Conservation (phyloP, 1,140 invertebrate species). For the Anastatus disparis region DNA sequence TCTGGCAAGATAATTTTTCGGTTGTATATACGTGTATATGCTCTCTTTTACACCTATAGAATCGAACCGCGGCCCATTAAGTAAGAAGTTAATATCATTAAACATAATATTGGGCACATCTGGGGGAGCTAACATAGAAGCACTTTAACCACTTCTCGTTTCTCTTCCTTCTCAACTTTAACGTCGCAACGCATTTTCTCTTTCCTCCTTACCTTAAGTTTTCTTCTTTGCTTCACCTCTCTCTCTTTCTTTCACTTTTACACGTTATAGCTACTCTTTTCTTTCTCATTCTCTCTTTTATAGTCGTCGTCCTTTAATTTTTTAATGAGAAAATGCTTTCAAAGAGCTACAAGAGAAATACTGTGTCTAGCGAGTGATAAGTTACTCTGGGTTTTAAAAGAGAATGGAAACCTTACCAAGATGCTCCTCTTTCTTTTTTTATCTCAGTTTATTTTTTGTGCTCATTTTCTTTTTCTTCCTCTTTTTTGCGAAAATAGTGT, state of each 20-base stretch:
- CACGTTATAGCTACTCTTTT: too few species aligned
- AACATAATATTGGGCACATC: conserved; percentile 69
- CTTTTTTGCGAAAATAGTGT: neutral
- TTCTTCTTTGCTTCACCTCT: too few species aligned
- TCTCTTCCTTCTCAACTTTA: conserved; percentile 32
- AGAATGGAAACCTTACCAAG: conserved; percentile 54
- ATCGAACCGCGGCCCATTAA: conserved; percentile 68
- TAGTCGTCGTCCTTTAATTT: conserved; percentile 61
- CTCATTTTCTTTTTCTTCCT: neutral
- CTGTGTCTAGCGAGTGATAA: conserved; percentile 65
- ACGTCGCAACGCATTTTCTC: conserved; percentile 44
- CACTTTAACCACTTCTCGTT: conserved; percentile 60
- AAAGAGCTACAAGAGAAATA: conserved; percentile 66
- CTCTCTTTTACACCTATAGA: conserved; percentile 62
- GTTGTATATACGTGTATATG: too few species aligned
- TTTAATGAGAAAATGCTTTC: conserved; percentile 70
- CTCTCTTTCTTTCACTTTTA: too few species aligned
- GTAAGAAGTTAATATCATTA: conserved; percentile 70
- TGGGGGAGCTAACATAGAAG: conserved; percentile 67
- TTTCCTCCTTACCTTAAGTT: too few species aligned
- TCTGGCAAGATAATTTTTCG: too few species aligned
- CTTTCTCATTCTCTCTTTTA: conserved; percentile 26
- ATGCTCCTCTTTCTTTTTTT: conserved; percentile 33
- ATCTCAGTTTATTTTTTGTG: neutral
- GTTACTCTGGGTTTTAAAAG: conserved; percentile 60